Evolutionary conservation across 2,113 vertebrate genomes (phyloP), one percentile per base, ranked within the genome.

Genomic region (Chionomys nivalis): DNA sequence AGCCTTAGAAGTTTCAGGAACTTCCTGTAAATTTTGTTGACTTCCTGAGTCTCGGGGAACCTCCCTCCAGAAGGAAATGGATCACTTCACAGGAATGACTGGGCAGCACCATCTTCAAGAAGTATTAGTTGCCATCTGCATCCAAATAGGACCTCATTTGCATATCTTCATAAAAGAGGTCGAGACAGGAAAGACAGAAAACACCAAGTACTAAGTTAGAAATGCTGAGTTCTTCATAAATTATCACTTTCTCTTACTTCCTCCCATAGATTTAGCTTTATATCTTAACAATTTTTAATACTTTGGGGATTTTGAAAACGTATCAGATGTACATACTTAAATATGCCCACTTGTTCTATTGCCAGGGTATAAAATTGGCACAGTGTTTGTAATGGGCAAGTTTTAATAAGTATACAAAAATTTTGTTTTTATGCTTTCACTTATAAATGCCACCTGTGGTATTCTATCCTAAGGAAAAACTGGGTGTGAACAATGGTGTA

Each of bases 191-290:
- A n/a, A 5, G 8, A 5, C 55, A 96, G 52, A 72, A 92, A 95
- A 93, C 72, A 72, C 78, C 3, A 39, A 86, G 28, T 42, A 76
- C 83, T 21, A 73, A 82, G 77, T 94, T 82, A 28, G 90, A 55
- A 93, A 95, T 72, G 95, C 21, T 44, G 90, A 91, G 33, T 85
- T 96, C 95, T 96, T 42, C 87, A 85, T 88, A 66, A 81, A 66
- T 90, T n/a, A 92, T 21, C 58, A 26, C 52, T 88, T 16, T 91
- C 4, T 92, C 12, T 90, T 76, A 42, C 23, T 68, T 95, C 44
- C 7, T 52, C 23, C 13, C 42, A 81, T 33, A 78, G 21, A 91
- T 94, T 89, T 93, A 96, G 70, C 24, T 96, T 94, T 66, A 86
- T 65, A 47, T 93, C 39, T 75, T 90, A 83, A 93, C n/a, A 83